phyloP scores from a whole-genome alignment of 2,888 invertebrate species.

The Bugulina stolonifera region DNA sequence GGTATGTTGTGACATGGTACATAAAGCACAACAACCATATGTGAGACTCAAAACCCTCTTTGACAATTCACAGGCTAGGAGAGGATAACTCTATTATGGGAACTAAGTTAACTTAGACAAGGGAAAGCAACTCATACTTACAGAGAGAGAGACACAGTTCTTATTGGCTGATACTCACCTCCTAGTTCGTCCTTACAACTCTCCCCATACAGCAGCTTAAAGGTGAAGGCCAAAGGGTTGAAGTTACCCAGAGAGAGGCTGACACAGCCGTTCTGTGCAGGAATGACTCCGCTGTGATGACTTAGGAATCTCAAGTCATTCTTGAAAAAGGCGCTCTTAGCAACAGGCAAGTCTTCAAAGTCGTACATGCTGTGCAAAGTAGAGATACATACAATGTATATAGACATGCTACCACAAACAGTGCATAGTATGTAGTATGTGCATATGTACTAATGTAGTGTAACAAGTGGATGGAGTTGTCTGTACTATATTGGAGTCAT shows the following conservation, averaged over 20 bases:
- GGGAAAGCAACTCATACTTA: no score
- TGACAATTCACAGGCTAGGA: no score
- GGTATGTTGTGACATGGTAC: no score
- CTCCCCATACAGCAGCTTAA: slow-evolving; percentile 44
- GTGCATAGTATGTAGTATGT: neutral
- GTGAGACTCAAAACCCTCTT: no score
- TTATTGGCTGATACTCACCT: no score
- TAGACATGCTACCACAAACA: neutral
- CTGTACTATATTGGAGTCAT: no score
- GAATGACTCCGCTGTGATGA: slow-evolving; percentile 47
- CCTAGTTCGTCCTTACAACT: slow-evolving; percentile 19
- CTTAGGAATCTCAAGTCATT: slow-evolving; percentile 48
- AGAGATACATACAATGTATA: neutral
- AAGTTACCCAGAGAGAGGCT: slow-evolving; percentile 49
- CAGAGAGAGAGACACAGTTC: no score
- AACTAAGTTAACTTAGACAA: no score
- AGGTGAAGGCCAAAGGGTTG: slow-evolving; percentile 52
- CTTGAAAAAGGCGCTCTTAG: slow-evolving; percentile 54
- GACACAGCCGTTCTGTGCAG: slow-evolving; percentile 46
- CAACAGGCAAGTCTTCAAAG: slow-evolving; percentile 52
- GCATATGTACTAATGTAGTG: no score
- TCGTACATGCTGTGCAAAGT: slow-evolving; percentile 31
- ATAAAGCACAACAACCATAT: no score
- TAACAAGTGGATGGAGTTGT: no score
- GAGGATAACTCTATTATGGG: no score